These are phyloP conservation scores for Astropecten irregularis DNA, from an alignment of 53 echinoderm and acorn worm species.

Conservation along the genomic window DNA sequence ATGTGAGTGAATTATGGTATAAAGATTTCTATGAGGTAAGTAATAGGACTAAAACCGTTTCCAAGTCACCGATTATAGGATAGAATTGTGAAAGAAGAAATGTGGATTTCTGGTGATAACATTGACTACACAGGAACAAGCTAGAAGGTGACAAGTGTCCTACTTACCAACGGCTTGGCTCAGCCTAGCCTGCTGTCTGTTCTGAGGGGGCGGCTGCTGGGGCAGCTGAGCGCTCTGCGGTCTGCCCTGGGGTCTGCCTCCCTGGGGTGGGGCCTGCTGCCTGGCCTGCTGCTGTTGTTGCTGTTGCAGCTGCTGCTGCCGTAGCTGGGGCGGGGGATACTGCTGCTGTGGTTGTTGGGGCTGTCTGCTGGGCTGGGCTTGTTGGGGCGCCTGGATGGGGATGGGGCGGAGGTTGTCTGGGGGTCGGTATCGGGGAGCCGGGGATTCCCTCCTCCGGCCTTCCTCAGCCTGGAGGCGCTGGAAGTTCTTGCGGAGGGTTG, in stretches of 20 bases:
- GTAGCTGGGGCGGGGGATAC: not conserved
- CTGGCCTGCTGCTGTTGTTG: not conserved
- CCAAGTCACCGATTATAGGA: too few relatives aligned
- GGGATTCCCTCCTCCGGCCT: conserved; percentile 74
- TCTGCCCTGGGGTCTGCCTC: conserved; percentile 7
- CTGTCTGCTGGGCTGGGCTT: conserved; percentile 12
- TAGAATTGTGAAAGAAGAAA: too few relatives aligned
- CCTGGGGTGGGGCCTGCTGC: conserved; percentile 26
- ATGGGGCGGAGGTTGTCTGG: conserved; percentile 84
- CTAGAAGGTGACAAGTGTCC: too few relatives aligned
- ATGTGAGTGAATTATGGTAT: too few relatives aligned
- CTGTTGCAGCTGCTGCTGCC: not conserved
- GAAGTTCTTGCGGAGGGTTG: conserved; percentile 95
- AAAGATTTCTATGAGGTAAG: too few relatives aligned
- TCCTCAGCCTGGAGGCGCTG: conserved; percentile 88
- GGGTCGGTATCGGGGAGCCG: conserved; percentile 62
- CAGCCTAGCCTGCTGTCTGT: conserved; percentile 70
- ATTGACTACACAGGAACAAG: too few relatives aligned
- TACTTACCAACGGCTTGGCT: conserved; percentile 98
- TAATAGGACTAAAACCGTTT: too few relatives aligned
- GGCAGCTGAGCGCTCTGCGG: conserved; percentile 29
- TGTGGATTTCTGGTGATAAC: too few relatives aligned
- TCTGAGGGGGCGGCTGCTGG: conserved; percentile 13
- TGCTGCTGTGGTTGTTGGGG: conserved; percentile 17
- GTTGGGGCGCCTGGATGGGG: conserved; percentile 60